These are phyloP conservation scores for Ariopsis seemanni DNA, from an alignment of 2,113 vertebrate species.

Conservation along the genomic window DNA sequence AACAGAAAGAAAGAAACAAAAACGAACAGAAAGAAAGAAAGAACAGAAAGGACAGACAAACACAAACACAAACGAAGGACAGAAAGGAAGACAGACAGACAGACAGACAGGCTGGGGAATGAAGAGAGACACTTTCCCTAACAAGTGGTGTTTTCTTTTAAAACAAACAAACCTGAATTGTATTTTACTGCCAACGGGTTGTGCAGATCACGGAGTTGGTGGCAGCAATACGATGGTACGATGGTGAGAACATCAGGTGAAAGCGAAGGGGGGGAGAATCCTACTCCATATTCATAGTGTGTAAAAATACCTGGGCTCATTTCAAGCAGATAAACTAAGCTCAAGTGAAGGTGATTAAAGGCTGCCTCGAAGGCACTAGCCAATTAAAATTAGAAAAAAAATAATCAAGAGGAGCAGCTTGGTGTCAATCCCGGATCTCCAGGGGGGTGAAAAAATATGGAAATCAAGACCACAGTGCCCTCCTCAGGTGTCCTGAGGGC, in stretches of 20 bases:
- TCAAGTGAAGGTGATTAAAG: constrained; percentile 22
- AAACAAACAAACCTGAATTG: neutral
- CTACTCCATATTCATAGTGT: constrained; percentile 7
- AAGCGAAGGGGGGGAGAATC: neutral
- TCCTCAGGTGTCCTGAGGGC: neutral
- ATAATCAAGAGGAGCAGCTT: constrained; percentile 23
- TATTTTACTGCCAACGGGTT: neutral
- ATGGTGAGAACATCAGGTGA: neutral
- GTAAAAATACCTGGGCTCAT: constrained; percentile 20
- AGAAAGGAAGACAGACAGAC: neutral
- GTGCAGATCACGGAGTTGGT: neutral
- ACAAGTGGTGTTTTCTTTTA: neutral
- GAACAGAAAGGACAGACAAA: too few species aligned
- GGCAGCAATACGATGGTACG: neutral
- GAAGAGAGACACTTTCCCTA: constrained; percentile 2
- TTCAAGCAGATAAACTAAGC: constrained; percentile 18
- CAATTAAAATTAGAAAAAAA: constrained; percentile 22
- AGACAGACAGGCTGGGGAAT: neutral
- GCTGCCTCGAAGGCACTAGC: constrained; percentile 12
- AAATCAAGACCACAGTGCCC: constrained; percentile 17
- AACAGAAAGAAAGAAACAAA: too few species aligned
- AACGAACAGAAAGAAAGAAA: neutral
- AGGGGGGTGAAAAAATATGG: neutral
- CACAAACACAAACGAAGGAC: too few species aligned
- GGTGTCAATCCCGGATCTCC: constrained; percentile 1